Percentiles rank a stretch among this genome's conserved stretches.
Evolutionary conservation across 2,797 vertebrate genomes (phyloP).

Genomic region (Hyperoplus immaculatus): DNA sequence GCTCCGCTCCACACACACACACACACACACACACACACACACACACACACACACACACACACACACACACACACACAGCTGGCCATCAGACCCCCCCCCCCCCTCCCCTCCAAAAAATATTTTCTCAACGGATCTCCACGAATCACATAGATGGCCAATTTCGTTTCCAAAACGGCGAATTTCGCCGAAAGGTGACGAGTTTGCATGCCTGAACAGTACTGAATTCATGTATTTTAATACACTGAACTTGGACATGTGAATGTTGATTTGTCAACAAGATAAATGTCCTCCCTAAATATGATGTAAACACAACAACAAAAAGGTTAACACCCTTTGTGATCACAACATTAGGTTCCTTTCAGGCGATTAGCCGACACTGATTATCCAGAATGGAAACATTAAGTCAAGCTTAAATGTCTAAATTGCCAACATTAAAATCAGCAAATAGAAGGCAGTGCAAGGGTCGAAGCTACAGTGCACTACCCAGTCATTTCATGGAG

Average conservation of each 20-base stretch:
- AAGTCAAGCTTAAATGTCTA: slow-evolving; percentile 71
- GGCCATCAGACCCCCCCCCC: too few species aligned
- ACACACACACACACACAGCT: too few species aligned
- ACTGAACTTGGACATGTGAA: not conserved
- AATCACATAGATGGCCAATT: too few species aligned
- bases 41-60: too few species aligned
- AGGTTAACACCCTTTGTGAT: slow-evolving; percentile 54
- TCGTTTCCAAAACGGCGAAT: too few species aligned
- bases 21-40: too few species aligned
- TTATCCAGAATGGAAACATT: slow-evolving; percentile 70
- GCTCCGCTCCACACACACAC: too few species aligned
- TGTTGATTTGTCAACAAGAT: slow-evolving; percentile 19
- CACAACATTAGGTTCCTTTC: slow-evolving; percentile 59
- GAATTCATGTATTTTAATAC: not conserved
- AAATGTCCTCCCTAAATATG: slow-evolving; percentile 13
- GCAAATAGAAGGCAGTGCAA: slow-evolving; percentile 65
- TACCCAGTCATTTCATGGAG: slow-evolving; percentile 61
- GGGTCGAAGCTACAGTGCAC: slow-evolving; percentile 57
- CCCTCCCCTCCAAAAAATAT: too few species aligned
- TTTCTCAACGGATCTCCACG: too few species aligned
- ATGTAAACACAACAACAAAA: slow-evolving; percentile 30
- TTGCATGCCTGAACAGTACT: too few species aligned
- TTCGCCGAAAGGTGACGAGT: too few species aligned
- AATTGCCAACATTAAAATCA: slow-evolving; percentile 76
- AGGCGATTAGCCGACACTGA: slow-evolving; percentile 66